Percentiles rank a stretch among this genome's conserved stretches.
These are phyloP conservation scores for Drosophila paucipuncta DNA, from an alignment of 2,888 invertebrate genomes.

Conservation along the genomic window DNA sequence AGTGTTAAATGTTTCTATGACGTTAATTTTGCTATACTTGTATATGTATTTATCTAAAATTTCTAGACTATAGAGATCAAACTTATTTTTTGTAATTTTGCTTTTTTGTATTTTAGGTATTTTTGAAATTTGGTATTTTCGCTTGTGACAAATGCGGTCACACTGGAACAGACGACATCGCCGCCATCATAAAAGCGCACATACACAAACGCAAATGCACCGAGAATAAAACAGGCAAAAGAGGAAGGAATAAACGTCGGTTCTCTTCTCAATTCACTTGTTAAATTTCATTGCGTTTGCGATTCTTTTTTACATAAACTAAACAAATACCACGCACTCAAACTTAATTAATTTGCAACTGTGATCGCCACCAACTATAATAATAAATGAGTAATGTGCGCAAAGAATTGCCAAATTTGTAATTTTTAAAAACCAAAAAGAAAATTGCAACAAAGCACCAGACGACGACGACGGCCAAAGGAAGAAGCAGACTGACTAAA, in stretches of 20 bases:
- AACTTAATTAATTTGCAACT: slow-evolving; percentile 77
- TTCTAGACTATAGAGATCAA: not conserved
- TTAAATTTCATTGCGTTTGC: slow-evolving; percentile 83
- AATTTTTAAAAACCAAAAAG: slow-evolving; percentile 47
- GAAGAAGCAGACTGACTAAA: slow-evolving; percentile 60
- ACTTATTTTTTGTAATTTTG: not conserved
- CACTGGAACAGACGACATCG: slow-evolving; percentile 47
- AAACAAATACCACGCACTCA: slow-evolving; percentile 74
- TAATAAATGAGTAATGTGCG: slow-evolving; percentile 61
- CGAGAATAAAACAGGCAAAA: slow-evolving; percentile 70
- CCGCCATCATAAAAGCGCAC: slow-evolving; percentile 74
- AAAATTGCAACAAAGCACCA: slow-evolving; percentile 71
- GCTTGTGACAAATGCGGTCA: slow-evolving; percentile 4
- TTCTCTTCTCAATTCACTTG: slow-evolving; percentile 83
- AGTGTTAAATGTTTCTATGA: not conserved
- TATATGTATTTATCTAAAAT: not conserved
- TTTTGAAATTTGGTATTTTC: slow-evolving; percentile 8
- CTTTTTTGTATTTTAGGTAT: slow-evolving; percentile 13
- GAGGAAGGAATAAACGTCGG: slow-evolving; percentile 66
- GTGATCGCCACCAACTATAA: slow-evolving; percentile 77
- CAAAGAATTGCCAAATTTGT: slow-evolving; percentile 71
- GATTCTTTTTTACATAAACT: slow-evolving; percentile 81
- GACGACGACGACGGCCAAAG: slow-evolving; percentile 35
- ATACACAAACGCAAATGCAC: slow-evolving; percentile 59
- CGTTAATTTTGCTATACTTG: not conserved